Base-by-base conservation (phyloP, 2,797 vertebrate genomes). In the Enteromius treurensis region DNA sequence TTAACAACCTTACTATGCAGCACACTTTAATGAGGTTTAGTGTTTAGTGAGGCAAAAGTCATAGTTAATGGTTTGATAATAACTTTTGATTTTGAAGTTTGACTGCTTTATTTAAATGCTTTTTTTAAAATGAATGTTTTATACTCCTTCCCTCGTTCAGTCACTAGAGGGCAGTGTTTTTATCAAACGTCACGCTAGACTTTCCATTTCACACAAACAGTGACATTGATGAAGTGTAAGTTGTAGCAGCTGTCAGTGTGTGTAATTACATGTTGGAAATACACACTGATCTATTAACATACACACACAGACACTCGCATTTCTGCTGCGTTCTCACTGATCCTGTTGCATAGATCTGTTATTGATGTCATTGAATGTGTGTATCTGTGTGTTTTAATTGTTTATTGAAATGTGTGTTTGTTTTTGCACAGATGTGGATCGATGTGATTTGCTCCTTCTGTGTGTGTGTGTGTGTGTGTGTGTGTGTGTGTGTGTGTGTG, bases 351-450 rank as follows among this genome's bases (percentile, higher is more conserved):
- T 49, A 69, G 40, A 68, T 19, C n/a, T 26, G 82, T 78, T 62
- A 32, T 77, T 64, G 40, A 64, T 77, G 75, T 64, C 40, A 37
- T 40, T 42, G 23, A 14, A 5, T 42, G 42, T n/a, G n/a, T n/a
- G n/a, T n/a, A n/a, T 37, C 0, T 68, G 81, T 58, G 42, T 53
- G 51, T 21, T 62, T 49, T 84, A 37, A 67, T 85, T 87, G 62
- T 89, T 86, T 87, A 84, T 89, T 70, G 60, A 32, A 58, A 45
- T 62, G 19, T 49, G 77, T 65, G 49, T 55, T 47, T 49, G 71
- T 70, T 64, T 60, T 78, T 68, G 67, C 23, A 15, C 34, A 67
- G 58, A 37, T 76, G 51, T 78, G 79, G 55, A 40, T 71, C 64
- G 70, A 64, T 80, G 42, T 29, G 42, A 65, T 65, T 73, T 73